A percentile compares a stretch with the other conserved stretches of the same genome.
These are phyloP conservation scores for Danio albolineatus DNA, from an alignment of 2,797 vertebrate genomes.

Conservation along the genomic window DNA sequence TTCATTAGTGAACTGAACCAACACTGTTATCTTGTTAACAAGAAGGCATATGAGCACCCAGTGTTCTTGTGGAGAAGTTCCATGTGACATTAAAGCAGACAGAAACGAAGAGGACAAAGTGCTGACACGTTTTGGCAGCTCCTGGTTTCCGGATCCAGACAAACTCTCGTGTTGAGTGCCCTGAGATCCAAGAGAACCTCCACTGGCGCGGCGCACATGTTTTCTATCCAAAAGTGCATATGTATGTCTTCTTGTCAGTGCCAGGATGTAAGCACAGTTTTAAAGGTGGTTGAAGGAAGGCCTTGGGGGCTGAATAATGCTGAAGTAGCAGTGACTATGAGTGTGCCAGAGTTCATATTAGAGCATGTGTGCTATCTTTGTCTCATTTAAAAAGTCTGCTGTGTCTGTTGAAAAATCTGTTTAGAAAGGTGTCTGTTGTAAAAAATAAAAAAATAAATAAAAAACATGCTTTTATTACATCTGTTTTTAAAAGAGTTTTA, in stretches of 20 bases:
- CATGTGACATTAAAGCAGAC: not conserved
- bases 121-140: constrained; percentile 33
- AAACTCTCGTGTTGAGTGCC: constrained; percentile 6
- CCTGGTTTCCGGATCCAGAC: constrained; percentile 2
- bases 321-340: not conserved
- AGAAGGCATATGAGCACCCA: not conserved
- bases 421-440: not conserved
- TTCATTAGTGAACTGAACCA: not conserved
- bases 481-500: not conserved
- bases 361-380: constrained; percentile 1
- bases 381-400: constrained; percentile 1
- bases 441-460: too few relatives aligned
- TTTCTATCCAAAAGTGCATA: constrained; percentile 34
- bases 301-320: constrained; percentile 6
- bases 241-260: constrained; percentile 25
- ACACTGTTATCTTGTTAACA: not conserved
- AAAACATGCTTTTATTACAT: too few relatives aligned
- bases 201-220: constrained; percentile 3
- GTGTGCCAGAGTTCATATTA: not conserved
- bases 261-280: constrained; percentile 35
- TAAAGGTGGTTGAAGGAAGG: constrained; percentile 31
- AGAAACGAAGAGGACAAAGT: constrained; percentile 1
- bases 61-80: not conserved
- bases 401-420: not conserved
- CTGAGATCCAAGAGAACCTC: constrained; percentile 4